phyloP scores from a whole-genome alignment of 2,888 invertebrate genomes.

The Mylabris sibirica region DNA sequence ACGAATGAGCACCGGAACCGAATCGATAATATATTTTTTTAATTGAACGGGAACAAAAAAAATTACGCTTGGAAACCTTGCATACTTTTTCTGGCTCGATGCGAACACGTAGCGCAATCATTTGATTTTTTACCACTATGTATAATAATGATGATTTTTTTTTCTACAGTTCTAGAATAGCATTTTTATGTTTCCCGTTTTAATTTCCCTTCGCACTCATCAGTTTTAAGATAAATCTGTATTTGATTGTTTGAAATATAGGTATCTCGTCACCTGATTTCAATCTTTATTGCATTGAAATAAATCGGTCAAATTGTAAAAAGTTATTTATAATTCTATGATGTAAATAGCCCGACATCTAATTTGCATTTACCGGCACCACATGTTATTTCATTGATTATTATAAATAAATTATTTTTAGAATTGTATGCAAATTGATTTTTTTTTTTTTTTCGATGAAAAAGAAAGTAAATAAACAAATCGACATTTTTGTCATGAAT shows the following conservation, averaged over 20 bases:
- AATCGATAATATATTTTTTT: too few relatives aligned
- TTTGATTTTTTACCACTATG: too few relatives aligned
- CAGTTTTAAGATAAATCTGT: not conserved
- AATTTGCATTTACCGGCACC: not conserved
- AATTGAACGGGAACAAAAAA: too few relatives aligned
- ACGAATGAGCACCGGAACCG: too few relatives aligned
- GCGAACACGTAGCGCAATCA: too few relatives aligned
- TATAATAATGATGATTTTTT: too few relatives aligned
- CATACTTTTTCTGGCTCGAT: too few relatives aligned
- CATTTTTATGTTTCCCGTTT: too few relatives aligned
- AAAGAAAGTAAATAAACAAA: not conserved
- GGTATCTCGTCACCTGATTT: not conserved
- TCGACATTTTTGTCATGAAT: not conserved
- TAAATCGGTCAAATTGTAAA: not conserved
- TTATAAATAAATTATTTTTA: not conserved
- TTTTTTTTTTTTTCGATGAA: not conserved
- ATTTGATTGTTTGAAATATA: not conserved
- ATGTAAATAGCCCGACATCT: not conserved
- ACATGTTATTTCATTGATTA: not conserved
- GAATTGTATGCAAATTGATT: not conserved
- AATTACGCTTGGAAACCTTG: too few relatives aligned
- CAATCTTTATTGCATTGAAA: not conserved
- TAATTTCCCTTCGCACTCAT: too few relatives aligned
- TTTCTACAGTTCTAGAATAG: too few relatives aligned
- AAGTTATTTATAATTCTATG: not conserved